Base-by-base conservation (phyloP, 2,888 invertebrate genomes). In the Diachrysia chrysitis region DNA sequence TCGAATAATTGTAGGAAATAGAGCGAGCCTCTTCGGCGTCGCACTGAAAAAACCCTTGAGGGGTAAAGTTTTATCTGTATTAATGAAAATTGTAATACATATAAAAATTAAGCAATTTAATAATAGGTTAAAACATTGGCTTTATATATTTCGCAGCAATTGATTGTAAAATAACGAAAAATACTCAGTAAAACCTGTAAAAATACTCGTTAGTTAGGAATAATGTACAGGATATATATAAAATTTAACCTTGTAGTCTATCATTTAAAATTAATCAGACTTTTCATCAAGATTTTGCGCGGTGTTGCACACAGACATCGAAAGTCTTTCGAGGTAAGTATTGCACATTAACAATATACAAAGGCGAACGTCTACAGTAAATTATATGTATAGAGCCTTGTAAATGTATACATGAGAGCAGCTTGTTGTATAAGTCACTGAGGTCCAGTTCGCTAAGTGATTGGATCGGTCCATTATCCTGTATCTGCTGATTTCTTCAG, bases 401-500 rank as follows among this genome's bases (percentile, higher is more conserved):
- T 74, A 78, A 78, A 82, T 77, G 68, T 81, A 83, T 81, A 78
- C 83, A 85, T 85, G 79, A 77, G 83, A 61, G 67, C 69, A 67
- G 66, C 81, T 76, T 81, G 84, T 82, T 76, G 86, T 76, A 80
- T 82, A 80, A 80, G 86, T 89, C 87, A 89, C 85, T 75, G 87
- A 87, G 85, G 87, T 86, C 83, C 86, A 87, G 87, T 86, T 78
- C 82, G 84, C 89, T 93, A 93, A 92, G 92, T 93, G 92, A 93
- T 93, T 93, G 92, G 92, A 87, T 88, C 77, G 82, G 83, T 82
- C 87, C 89, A 90, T 92, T 93, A 91, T 90, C 86, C 88, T 85
- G 87, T 88, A 89, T 90, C 90, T 86, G 86, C 85, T 90, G 91
- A 92, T 90, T 89, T 87, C 87, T 85, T 86, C 83, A 58, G 79